Base-by-base conservation (phyloP, 2,888 invertebrate genomes). In the Hypsopygia costalis region DNA sequence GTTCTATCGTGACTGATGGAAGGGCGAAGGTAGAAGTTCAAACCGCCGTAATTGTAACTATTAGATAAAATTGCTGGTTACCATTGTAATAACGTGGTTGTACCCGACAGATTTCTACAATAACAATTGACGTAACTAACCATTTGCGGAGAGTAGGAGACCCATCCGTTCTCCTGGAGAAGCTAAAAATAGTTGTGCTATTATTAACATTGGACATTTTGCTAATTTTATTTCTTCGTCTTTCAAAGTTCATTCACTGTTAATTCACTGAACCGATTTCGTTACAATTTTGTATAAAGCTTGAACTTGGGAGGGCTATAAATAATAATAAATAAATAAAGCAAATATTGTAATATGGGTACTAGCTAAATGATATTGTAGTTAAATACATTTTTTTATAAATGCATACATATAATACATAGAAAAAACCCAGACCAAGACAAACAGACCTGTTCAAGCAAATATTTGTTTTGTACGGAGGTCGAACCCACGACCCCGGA, bases 1-100 rank as follows among this genome's bases (percentile, higher is more conserved):
- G 64, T 69, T 62, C 52, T 42, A 54, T 66, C 79, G 76, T 79
- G 77, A 75, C 60, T 44, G 44, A 43, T 46, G 57, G 66, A 56
- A 63, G 62, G 67, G 62, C 63, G 62, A 64, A 73, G 70, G 65
- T 65, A 72, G 65, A 63, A 68, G 66, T 69, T 68, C 65, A 67
- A 55, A 49, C 51, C 47, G 65, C 51, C 46, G 65, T 74, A 72
- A 77, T 75, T 71, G 66, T 68, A 43, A 62, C 56, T 57, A 68
- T 76, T 76, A 69, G 53, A 58, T 52, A 51, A 61, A 73, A 73
- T 74, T 69, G 58, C 68, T 50, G 52, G 63, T 46, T 62, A 50
- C 43, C 51, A 60, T 52, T 49, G 47, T 36, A 44, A 34, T 32
- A 37, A 38, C n/a, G 11, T n/a, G 9, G 38, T 35, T 31, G 34